phyloP scores from a whole-genome alignment of 2,797 vertebrate genomes.

The Selene dorsalis region DNA sequence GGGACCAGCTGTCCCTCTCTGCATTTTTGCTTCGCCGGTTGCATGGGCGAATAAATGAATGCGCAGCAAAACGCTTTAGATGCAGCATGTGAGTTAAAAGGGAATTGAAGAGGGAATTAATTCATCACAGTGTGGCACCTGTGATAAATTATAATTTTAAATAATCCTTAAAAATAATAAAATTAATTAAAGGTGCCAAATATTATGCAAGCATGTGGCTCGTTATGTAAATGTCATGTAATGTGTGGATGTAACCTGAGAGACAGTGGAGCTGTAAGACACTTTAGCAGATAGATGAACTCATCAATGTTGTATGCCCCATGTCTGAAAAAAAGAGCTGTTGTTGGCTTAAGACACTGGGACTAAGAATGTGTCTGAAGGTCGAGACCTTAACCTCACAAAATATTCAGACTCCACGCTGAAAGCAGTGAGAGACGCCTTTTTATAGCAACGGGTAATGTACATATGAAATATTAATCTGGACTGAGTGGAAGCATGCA shows the following conservation, averaged over 20 bases:
- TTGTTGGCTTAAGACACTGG: conserved; percentile 4
- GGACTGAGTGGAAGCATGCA: conserved; percentile 50
- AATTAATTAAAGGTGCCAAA: background rate
- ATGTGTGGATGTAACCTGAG: background rate
- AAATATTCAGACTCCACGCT: conserved; percentile 16
- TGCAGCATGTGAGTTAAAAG: background rate
- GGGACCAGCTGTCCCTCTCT: background rate
- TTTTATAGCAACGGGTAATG: conserved; percentile 56
- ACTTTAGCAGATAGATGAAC: background rate
- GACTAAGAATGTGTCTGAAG: conserved; percentile 15
- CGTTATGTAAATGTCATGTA: background rate
- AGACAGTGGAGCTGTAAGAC: background rate
- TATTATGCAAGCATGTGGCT: background rate
- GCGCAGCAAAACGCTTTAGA: no score
- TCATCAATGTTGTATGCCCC: background rate
- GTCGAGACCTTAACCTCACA: conserved; percentile 20
- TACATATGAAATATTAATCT: conserved; percentile 70
- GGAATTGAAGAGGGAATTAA: background rate
- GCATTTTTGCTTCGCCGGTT: background rate
- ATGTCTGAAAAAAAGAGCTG: background rate
- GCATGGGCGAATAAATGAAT: background rate
- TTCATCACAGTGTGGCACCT: background rate
- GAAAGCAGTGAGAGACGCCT: conserved; percentile 30
- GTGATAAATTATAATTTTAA: background rate
- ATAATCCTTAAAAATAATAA: no score